Percentiles rank a stretch among this genome's conserved stretches.
Conservation (phyloP, 2,888 invertebrate genomes). For the Margaritifera margaritifera region DNA sequence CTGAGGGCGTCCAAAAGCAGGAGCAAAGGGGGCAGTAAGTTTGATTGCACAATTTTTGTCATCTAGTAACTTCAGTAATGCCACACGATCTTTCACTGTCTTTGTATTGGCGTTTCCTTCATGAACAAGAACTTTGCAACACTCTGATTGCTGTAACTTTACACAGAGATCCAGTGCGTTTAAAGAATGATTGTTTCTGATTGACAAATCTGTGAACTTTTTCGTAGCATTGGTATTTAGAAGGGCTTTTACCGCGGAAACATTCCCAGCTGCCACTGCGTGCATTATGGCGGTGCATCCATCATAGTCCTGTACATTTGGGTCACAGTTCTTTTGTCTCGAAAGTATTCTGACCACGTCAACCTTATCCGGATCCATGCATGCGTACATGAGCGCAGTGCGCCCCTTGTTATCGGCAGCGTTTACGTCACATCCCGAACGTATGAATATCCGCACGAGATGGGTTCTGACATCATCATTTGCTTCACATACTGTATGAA, state of each 20-base stretch:
- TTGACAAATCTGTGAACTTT: constrained; percentile 38
- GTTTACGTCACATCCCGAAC: constrained; percentile 56
- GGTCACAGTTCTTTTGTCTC: constrained; percentile 48
- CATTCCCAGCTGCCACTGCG: constrained; percentile 51
- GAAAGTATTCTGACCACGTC: constrained; percentile 50
- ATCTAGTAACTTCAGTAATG: constrained; percentile 39
- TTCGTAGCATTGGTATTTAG: constrained; percentile 44
- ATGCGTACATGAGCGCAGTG: constrained; percentile 57
- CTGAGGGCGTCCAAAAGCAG: too few species aligned
- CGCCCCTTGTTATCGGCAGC: constrained; percentile 49
- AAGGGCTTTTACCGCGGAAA: constrained; percentile 46
- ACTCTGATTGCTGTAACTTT: constrained; percentile 52
- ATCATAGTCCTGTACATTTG: constrained; percentile 48
- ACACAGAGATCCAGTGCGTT: constrained; percentile 52
- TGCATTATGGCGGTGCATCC: constrained; percentile 55
- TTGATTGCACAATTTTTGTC: constrained; percentile 24
- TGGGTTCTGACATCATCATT: constrained; percentile 55
- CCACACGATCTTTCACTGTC: constrained; percentile 39
- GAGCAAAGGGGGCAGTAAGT: too few species aligned
- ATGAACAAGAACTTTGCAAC: constrained; percentile 51
- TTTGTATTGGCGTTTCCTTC: constrained; percentile 48
- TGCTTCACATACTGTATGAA: constrained; percentile 49
- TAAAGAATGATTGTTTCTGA: constrained; percentile 42
- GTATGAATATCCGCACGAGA: constrained; percentile 51
- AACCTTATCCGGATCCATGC: constrained; percentile 50